These are phyloP conservation scores for Gymnopithys bicolor DNA, from an alignment of 2,797 vertebrate genomes.

Conservation along the genomic window DNA sequence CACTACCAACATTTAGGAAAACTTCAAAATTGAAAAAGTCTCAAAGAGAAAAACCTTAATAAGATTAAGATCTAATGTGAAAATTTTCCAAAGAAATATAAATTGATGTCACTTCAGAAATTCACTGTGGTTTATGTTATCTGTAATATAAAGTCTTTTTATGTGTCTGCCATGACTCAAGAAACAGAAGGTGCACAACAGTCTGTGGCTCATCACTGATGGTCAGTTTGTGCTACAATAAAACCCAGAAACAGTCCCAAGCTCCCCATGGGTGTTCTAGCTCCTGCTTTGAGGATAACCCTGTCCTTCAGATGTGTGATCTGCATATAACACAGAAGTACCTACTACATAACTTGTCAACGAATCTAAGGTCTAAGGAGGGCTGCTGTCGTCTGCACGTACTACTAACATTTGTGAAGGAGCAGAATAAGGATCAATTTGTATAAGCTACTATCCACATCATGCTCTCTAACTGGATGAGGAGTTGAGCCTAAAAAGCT, in stretches of 20 bases:
- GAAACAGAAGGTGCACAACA: background rate
- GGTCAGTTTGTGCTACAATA: background rate
- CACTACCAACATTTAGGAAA: background rate
- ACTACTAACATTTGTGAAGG: background rate
- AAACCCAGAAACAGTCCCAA: background rate
- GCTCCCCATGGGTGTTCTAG: background rate
- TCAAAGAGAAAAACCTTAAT: background rate
- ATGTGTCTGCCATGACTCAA: background rate
- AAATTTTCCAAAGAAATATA: background rate
- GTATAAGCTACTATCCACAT: background rate
- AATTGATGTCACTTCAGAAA: background rate
- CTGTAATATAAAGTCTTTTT: background rate
- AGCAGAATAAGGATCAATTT: background rate
- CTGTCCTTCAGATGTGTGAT: background rate
- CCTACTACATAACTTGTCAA: background rate
- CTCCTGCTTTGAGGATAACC: background rate
- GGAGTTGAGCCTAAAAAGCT: background rate
- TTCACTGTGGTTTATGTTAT: background rate
- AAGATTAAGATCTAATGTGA: background rate
- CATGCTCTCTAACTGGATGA: background rate
- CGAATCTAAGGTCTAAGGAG: background rate
- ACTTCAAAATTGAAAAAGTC: background rate
- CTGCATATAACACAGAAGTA: background rate
- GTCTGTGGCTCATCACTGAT: background rate
- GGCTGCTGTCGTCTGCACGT: background rate